Conservation (phyloP, 2,888 invertebrate genomes). For the Andrena hattorfiana region DNA sequence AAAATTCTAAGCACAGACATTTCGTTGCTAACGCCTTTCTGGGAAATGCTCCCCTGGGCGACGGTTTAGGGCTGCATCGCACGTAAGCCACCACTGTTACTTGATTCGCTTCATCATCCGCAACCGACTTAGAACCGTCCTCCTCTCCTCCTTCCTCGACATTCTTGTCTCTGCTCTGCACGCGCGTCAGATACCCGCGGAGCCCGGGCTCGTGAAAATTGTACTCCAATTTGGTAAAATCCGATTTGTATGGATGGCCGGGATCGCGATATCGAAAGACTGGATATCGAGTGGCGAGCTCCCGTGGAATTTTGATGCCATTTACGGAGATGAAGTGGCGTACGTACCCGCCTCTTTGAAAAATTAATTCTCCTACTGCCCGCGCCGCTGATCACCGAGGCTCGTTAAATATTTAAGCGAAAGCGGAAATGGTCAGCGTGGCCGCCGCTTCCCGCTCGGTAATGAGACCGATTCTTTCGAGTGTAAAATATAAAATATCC, state of each 20-base stretch:
- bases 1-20: constrained; percentile 71
- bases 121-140: constrained; percentile 54
- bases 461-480: constrained; percentile 15
- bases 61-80: constrained; percentile 70
- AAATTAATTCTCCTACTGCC: constrained; percentile 50
- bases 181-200: constrained; percentile 3
- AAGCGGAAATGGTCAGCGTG: constrained; percentile 24
- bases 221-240: constrained; percentile 69
- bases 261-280: constrained; percentile 56
- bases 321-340: constrained; percentile 42
- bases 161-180: constrained; percentile 5
- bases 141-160: background rate
- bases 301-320: constrained; percentile 60
- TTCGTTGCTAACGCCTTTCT: constrained; percentile 69
- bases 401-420: constrained; percentile 52
- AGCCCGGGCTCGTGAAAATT: constrained; percentile 63
- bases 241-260: constrained; percentile 69
- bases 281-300: constrained; percentile 47
- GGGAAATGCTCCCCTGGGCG: constrained; percentile 60
- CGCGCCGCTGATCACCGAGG: constrained; percentile 8
- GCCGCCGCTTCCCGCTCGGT: background rate
- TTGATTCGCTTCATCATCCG: constrained; percentile 74
- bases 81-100: constrained; percentile 71
- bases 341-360: constrained; percentile 42
- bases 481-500: constrained; percentile 9